phyloP scores from a whole-genome alignment of 2,888 invertebrate species.

The Oscheius myriophilus region DNA sequence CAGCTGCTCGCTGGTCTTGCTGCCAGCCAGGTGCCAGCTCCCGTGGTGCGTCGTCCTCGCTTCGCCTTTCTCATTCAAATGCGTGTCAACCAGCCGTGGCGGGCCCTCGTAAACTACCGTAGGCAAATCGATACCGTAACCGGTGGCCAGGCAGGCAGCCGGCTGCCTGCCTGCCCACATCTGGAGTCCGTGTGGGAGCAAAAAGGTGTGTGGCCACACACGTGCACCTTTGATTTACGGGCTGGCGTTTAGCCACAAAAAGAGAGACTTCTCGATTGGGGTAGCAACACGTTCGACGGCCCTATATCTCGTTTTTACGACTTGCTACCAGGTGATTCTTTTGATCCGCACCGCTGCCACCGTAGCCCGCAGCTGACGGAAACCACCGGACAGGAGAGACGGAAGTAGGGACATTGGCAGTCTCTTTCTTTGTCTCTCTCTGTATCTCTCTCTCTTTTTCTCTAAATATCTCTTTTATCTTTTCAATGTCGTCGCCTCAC shows the following conservation, averaged over 20 bases:
- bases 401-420: not conserved
- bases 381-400: not conserved
- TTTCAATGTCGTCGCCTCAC: too few relatives aligned
- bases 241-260: slow-evolving; percentile 13
- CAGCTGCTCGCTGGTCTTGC: too few relatives aligned
- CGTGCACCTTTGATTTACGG: slow-evolving; percentile 22
- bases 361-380: not conserved
- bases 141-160: not conserved
- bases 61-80: slow-evolving; percentile 28
- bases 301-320: slow-evolving; percentile 29
- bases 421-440: not conserved
- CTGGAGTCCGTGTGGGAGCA: slow-evolving; percentile 3
- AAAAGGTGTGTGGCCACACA: slow-evolving; percentile 5
- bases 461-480: too few relatives aligned
- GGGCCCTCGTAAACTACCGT: slow-evolving; percentile 22
- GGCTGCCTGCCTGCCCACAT: slow-evolving; percentile 6
- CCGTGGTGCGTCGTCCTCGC: slow-evolving; percentile 26
- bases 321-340: slow-evolving; percentile 6
- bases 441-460: too few relatives aligned
- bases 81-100: slow-evolving; percentile 24
- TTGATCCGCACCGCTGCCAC: not conserved
- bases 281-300: not conserved
- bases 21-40: slow-evolving; percentile 4
- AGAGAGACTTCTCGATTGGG: slow-evolving; percentile 11
- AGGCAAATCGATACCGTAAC: slow-evolving; percentile 24